Percentiles rank a stretch among this genome's conserved stretches.
phyloP scores from a whole-genome alignment of 2,888 invertebrate genomes.

The Noctua janthe region DNA sequence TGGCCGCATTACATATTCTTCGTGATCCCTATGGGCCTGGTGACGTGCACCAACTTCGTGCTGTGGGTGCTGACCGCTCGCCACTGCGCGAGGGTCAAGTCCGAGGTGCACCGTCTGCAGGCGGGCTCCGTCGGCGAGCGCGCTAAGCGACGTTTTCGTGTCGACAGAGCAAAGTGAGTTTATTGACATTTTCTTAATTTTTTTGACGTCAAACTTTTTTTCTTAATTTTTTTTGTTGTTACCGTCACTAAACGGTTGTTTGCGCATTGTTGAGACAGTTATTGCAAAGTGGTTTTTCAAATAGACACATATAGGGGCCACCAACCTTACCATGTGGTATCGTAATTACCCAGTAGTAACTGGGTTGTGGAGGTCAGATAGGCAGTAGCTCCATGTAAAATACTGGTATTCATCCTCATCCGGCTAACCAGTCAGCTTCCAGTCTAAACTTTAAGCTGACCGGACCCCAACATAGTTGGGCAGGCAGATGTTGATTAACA shows the following conservation, averaged over 20 bases:
- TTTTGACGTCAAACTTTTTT: background rate
- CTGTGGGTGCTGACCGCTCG: conserved; percentile 93
- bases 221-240: background rate
- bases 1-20: conserved; percentile 91
- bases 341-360: background rate
- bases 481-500: background rate
- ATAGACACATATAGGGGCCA: background rate
- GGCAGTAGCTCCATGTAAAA: background rate
- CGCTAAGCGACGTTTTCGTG: conserved; percentile 91
- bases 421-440: no score
- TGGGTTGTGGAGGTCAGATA: background rate
- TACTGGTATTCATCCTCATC: background rate
- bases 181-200: background rate
- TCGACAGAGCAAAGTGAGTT: conserved; percentile 93
- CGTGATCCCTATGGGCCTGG: conserved; percentile 91
- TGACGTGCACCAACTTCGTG: conserved; percentile 92
- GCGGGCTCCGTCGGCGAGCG: conserved; percentile 91
- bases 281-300: background rate
- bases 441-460: no score
- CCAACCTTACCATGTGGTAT: background rate
- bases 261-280: background rate
- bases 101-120: conserved; percentile 93
- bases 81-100: conserved; percentile 93
- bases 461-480: background rate
- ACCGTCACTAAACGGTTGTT: conserved; percentile 26